A percentile compares a stretch with the other conserved stretches of the same genome.
phyloP scores from a whole-genome alignment of 2,797 vertebrate species.

The Typhlichthys subterraneus region DNA sequence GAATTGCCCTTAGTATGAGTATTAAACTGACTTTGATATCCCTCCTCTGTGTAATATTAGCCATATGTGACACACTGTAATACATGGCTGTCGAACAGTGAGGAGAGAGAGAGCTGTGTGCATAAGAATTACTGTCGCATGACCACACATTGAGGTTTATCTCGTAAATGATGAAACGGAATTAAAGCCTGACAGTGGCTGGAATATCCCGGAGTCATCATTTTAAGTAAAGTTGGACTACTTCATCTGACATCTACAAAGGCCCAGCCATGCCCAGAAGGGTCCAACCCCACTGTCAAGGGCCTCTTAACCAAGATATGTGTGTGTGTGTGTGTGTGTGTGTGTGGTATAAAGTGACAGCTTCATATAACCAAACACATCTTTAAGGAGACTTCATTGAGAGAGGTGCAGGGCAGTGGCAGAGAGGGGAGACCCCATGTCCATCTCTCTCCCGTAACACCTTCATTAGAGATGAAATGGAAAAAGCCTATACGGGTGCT shows the following conservation, averaged over 20 bases:
- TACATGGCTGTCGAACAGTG: too few species aligned
- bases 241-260: slow-evolving; percentile 30
- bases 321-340: not conserved
- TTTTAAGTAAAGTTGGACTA: slow-evolving; percentile 18
- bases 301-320: slow-evolving; percentile 33
- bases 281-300: slow-evolving; percentile 43
- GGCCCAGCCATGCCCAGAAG: slow-evolving; percentile 15
- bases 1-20: too few species aligned
- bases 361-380: slow-evolving; percentile 29
- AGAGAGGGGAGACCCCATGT: slow-evolving; percentile 31
- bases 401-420: slow-evolving; percentile 19
- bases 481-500: slow-evolving; percentile 29
- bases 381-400: slow-evolving; percentile 21
- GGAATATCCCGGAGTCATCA: not conserved
- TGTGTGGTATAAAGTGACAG: slow-evolving; percentile 18
- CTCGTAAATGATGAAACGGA: slow-evolving; percentile 1
- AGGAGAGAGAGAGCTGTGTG: not conserved
- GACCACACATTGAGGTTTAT: slow-evolving; percentile 11
- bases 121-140: slow-evolving; percentile 6
- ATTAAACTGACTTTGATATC: too few species aligned
- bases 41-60: too few species aligned
- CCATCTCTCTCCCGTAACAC: slow-evolving; percentile 52
- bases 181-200: not conserved
- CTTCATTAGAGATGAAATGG: slow-evolving; percentile 48
- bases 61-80: too few species aligned